These are phyloP conservation scores for Ciconia maguari DNA, from an alignment of 2,113 vertebrate genomes.

Conservation along the genomic window DNA sequence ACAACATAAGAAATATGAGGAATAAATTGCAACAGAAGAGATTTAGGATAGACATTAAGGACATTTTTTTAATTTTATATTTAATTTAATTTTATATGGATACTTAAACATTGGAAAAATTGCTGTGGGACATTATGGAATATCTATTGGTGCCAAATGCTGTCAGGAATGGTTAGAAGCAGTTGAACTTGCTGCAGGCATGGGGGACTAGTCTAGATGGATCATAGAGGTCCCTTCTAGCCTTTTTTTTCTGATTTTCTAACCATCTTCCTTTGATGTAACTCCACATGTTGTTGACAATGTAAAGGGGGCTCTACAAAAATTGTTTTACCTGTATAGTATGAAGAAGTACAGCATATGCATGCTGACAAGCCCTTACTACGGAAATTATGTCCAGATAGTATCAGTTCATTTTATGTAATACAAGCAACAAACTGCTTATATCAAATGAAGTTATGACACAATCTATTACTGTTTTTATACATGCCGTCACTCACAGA, in stretches of 20 bases:
- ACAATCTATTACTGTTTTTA: not conserved
- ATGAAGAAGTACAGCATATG: not conserved
- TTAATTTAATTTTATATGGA: not conserved
- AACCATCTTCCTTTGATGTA: not conserved
- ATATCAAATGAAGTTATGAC: not conserved
- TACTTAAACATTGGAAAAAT: not conserved
- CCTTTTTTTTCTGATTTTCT: not conserved
- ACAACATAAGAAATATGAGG: not conserved
- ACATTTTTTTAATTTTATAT: not conserved
- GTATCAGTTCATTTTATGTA: not conserved
- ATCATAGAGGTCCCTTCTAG: not conserved
- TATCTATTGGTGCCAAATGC: not conserved
- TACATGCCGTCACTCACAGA: not conserved
- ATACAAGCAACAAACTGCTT: not conserved
- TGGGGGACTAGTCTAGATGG: not conserved
- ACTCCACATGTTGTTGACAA: not conserved
- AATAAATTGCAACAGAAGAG: not conserved
- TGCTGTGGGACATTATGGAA: not conserved
- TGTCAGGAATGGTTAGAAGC: not conserved
- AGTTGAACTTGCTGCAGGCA: rapidly evolving
- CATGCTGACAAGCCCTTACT: not conserved
- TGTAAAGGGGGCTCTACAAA: not conserved
- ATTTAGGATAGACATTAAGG: not conserved
- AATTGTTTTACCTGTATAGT: not conserved
- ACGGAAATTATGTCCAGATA: not conserved